Percentiles rank a stretch among this genome's conserved stretches.
These are phyloP conservation scores for Tipula vernalis DNA, from an alignment of 2,888 invertebrate species.

Conservation along the genomic window DNA sequence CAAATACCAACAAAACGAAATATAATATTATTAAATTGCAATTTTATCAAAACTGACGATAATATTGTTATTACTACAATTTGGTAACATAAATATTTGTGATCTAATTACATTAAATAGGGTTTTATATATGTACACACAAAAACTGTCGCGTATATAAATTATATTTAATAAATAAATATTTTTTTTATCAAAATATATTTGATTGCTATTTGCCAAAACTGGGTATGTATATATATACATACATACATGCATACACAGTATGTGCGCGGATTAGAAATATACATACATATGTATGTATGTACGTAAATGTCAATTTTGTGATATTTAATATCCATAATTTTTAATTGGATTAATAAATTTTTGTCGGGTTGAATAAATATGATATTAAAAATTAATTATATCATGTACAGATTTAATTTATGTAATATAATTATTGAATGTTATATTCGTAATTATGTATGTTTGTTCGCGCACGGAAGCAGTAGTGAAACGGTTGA, in stretches of 20 bases:
- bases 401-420: background rate
- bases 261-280: background rate
- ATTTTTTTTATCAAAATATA: background rate
- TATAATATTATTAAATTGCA: background rate
- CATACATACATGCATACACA: background rate
- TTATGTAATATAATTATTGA: background rate
- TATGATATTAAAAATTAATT: slow-evolving; percentile 4
- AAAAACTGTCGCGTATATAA: background rate
- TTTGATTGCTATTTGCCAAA: background rate
- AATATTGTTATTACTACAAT: background rate
- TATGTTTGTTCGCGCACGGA: background rate
- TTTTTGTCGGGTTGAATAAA: background rate
- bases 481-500: background rate
- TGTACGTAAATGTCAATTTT: background rate
- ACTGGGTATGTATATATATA: background rate
- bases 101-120: background rate
- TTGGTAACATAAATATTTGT: background rate
- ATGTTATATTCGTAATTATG: background rate
- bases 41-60: background rate
- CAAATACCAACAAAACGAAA: background rate
- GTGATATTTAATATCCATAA: background rate
- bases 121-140: background rate
- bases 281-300: background rate
- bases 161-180: background rate
- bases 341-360: background rate